Base-by-base conservation (phyloP, 53 echinoderm and acorn worm genomes). In the Apostichopus leukothele region DNA sequence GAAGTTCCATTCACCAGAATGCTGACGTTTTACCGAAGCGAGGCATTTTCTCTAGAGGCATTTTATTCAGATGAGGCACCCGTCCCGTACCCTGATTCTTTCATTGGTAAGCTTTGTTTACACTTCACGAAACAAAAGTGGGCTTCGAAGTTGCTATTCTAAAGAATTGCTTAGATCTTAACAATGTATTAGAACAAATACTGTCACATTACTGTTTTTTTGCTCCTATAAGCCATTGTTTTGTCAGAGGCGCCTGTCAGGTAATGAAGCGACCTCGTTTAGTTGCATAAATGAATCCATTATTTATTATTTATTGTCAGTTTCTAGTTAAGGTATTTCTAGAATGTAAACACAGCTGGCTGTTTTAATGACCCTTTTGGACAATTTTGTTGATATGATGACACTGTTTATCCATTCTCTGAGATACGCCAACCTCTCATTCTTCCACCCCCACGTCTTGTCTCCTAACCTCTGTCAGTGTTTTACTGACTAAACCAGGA, bases 1-100 rank as follows among this genome's bases (percentile, higher is more conserved):
- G 90, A 92, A 79, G 91, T 89, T 18, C 97, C 97, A 23, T 97
- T 97, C 83, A 95, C 97, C 53, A 97, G 95, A 92, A 95, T 97
- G 97, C 84, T 97, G 66, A 97, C 97, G 18, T 97, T 97, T 81
- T 97, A 92, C 83, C 79, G 97, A 50, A 90, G 79, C 68, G 94
- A 95, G n/a, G 79, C 92, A 1, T 97, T 97, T 92, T 90, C 94
- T 76, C 79, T 97, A 74, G 83, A 89, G 4, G 97, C 97, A 16
- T 89, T 84, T 73, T 97, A 97, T 75, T 68, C 90, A 5, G 22
- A 86, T 22, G 79, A 67, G 53, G 76, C 61, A 12, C 90, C 89
- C 73, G 52, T 96, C 7, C 93, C 93, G 5, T 84, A 92, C 60
- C 90, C 91, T 13, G 95, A 95, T 83, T 67, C 91, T 16, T 78